A percentile compares a stretch with the other conserved stretches of the same genome.
Evolutionary conservation across 2,113 vertebrate genomes (phyloP).

Genomic region (Dicentrarchus labrax): DNA sequence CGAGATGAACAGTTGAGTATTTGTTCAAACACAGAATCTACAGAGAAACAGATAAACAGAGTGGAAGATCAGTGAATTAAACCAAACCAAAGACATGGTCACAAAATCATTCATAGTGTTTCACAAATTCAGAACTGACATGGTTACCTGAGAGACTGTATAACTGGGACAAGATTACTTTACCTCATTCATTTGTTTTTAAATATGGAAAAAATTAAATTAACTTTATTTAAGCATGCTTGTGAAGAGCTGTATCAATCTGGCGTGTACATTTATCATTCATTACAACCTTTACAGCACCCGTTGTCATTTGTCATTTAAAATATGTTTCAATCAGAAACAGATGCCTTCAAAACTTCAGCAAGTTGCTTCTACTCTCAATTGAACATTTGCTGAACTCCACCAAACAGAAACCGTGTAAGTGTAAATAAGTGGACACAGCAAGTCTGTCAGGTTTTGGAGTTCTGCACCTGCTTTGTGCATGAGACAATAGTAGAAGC

Average conservation of each 20-base stretch:
- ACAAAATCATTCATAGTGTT: background rate
- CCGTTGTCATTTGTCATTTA: background rate
- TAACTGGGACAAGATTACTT: background rate
- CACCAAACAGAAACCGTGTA: too few relatives aligned
- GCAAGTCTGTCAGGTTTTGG: too few relatives aligned
- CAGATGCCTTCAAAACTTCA: too few relatives aligned
- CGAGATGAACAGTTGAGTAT: slow-evolving; percentile 85
- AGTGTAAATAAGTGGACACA: too few relatives aligned
- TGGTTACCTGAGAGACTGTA: background rate
- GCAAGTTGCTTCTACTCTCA: too few relatives aligned
- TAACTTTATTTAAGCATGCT: background rate
- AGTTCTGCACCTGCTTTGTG: too few relatives aligned
- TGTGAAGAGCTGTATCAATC: background rate
- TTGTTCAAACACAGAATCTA: slow-evolving; percentile 89
- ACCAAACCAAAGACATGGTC: background rate
- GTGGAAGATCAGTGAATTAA: background rate
- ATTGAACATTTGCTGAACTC: too few relatives aligned
- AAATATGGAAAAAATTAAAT: too few relatives aligned
- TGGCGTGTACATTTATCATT: background rate
- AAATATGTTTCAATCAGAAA: too few relatives aligned
- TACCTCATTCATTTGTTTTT: too few relatives aligned
- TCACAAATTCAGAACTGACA: background rate
- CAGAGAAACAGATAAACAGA: too few relatives aligned
- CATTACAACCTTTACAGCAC: background rate
- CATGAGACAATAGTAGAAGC: too few relatives aligned